phyloP scores from a whole-genome alignment of 2,797 vertebrate species.

The Cheirogaleus major region DNA sequence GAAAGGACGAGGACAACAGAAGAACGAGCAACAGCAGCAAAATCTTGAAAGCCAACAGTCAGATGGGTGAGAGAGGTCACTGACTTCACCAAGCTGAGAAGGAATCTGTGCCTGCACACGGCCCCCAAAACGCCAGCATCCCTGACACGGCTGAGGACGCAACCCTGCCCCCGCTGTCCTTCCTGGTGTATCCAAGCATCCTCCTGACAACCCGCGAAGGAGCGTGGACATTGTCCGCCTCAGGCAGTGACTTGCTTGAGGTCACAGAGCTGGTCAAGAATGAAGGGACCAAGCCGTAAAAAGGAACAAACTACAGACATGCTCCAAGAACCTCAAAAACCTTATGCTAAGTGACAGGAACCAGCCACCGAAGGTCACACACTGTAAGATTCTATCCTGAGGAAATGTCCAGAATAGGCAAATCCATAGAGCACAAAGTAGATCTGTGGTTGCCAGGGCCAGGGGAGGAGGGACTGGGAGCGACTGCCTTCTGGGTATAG shows the following conservation, averaged over 20 bases:
- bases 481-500: no score
- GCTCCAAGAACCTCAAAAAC: not conserved
- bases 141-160: fast-evolving
- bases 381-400: not conserved
- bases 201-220: not conserved
- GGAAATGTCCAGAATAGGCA: no score
- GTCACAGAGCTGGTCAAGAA: not conserved
- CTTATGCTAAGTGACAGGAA: not conserved
- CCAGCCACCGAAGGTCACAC: not conserved
- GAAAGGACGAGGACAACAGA: not conserved
- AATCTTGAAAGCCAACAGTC: not conserved
- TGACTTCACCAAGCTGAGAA: not conserved
- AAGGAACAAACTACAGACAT: not conserved
- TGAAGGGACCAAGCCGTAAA: not conserved
- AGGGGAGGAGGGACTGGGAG: no score
- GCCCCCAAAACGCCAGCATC: not conserved
- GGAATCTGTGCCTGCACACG: not conserved
- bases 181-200: no score
- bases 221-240: not conserved
- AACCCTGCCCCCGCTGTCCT: not conserved
- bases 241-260: not conserved
- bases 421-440: no score
- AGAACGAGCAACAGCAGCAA: not conserved
- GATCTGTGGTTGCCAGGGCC: no score
- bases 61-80: not conserved